Conservation (phyloP, 2,113 vertebrate genomes). For the Rattus norvegicus region GRCr8 NC_086031.1:77446001-77446500, state of each 20-base stretch:
- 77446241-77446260: background rate
- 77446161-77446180: background rate
- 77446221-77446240: background rate
- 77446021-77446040: background rate
- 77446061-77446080: background rate
- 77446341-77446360: background rate
- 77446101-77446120: background rate
- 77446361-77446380: background rate
- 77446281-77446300: background rate
- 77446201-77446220: background rate
- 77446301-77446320: background rate
- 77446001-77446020: background rate
- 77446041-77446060: background rate
- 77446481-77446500: background rate
- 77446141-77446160: background rate
- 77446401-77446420: background rate
- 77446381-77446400: background rate
- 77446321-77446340: background rate
- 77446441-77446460: background rate
- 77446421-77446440: background rate
- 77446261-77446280: background rate
- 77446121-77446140: background rate
- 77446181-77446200: background rate
- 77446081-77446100: background rate
- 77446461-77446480: background rate